Evolutionary conservation across 2,888 invertebrate species (phyloP).

Genomic region (Baronia brevicornis): DNA sequence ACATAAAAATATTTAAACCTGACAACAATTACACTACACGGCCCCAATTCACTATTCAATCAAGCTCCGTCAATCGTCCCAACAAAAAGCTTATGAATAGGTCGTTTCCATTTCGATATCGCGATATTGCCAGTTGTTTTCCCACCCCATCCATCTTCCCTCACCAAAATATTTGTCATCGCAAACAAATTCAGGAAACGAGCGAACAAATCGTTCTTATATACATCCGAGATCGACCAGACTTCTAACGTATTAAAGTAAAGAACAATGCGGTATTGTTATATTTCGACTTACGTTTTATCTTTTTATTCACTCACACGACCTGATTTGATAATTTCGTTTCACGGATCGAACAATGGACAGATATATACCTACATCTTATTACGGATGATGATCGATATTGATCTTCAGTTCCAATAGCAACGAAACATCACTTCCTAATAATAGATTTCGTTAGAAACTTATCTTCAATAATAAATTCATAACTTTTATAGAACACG

Average conservation of each 20-base stretch:
- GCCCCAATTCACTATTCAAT: slow-evolving; percentile 25
- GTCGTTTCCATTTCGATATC: slow-evolving; percentile 14
- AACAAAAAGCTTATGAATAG: slow-evolving; percentile 23
- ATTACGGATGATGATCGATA: slow-evolving; percentile 30
- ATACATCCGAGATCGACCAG: slow-evolving; percentile 28
- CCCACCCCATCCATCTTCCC: slow-evolving; percentile 34
- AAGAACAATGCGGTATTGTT: slow-evolving; percentile 63
- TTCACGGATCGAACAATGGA: slow-evolving; percentile 33
- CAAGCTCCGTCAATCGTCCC: slow-evolving; percentile 21
- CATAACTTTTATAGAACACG: slow-evolving; percentile 2
- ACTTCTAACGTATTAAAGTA: slow-evolving; percentile 48
- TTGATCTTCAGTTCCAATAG: slow-evolving; percentile 31
- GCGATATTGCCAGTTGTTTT: slow-evolving; percentile 13
- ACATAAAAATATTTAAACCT: no score
- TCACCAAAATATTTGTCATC: slow-evolving; percentile 45
- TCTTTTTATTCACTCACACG: slow-evolving; percentile 34
- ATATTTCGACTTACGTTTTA: slow-evolving; percentile 29
- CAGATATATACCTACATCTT: slow-evolving; percentile 28
- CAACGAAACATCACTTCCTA: slow-evolving; percentile 10
- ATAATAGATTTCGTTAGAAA: slow-evolving; percentile 7
- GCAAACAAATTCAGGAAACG: slow-evolving; percentile 32
- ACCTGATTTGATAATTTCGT: slow-evolving; percentile 37
- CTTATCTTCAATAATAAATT: slow-evolving; percentile 11
- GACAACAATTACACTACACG: no score
- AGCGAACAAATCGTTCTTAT: slow-evolving; percentile 22